Base-by-base conservation (phyloP, 2,888 invertebrate genomes). In the Hydriomena furcata region DNA sequence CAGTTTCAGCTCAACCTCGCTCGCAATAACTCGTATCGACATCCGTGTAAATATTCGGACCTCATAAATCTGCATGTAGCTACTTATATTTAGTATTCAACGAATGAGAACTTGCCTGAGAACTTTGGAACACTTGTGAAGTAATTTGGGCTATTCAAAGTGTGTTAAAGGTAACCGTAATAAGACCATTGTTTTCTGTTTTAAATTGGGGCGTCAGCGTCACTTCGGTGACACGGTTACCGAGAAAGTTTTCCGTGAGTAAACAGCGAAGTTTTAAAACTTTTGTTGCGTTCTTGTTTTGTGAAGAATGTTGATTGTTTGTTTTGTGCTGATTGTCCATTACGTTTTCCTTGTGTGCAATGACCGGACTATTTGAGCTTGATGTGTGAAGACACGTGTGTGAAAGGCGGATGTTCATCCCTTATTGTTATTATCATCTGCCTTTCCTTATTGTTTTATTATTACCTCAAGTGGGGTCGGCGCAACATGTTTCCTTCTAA, bases 181-280 rank as follows among this genome's bases (percentile, higher is more conserved):
- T 49, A 45, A 23, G 43, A 23, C 35, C 38, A 53, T 58, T 58
- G 55, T 59, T 55, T 52, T 45, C 30, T 28, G 24, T 44, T 45
- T 55, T 17, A 20, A 38, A 43, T 46, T 44, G 37, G 40, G 52
- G 50, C 38, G 50, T 43, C 28, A 36, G 50, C 38, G 50, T 43
- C 28, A 36, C 53, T 27, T 35, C 37, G 32, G 51, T 60, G 57
- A 55, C 57, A 53, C 53, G 51, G 49, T 53, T 52, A 55, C 35
- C n/a, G 46, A 24, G 25, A 53, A 60, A 55, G 49, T 60, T 53
- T 52, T 38, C 50, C 43, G 40, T 31, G 30, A 44, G 13, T 30
- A 45, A 10, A 37, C 13, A 5, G 28, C 23, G 7, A 52, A 47
- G 32, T 42, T 52, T 25, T 27, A 23, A 36, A 40, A 23, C 36